Percentiles rank a stretch among this genome's conserved stretches.
Evolutionary conservation across 2,113 vertebrate species (phyloP).

Genomic region (Larimichthys polyactis): DNA sequence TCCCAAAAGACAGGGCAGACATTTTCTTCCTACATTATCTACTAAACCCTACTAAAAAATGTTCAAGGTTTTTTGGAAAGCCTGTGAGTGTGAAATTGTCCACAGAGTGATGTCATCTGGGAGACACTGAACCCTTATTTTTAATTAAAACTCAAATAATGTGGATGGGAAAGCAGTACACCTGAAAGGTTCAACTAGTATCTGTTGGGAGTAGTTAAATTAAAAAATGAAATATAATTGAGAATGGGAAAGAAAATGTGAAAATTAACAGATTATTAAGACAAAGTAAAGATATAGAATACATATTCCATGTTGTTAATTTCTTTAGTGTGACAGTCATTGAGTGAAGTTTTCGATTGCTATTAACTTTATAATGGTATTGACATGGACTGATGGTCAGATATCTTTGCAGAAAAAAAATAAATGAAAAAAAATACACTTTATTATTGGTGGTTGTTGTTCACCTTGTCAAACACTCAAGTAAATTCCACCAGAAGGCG

Average conservation of each 20-base stretch:
- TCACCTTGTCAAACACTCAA: constrained; percentile 12
- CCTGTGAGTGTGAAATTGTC: constrained; percentile 74
- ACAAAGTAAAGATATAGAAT: background rate
- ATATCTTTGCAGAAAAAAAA: background rate
- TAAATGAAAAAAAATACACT: background rate
- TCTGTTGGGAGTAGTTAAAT: constrained; percentile 65
- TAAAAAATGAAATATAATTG: constrained; percentile 61
- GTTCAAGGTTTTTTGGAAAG: constrained; percentile 62
- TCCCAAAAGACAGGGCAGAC: constrained; percentile 27
- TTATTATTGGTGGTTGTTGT: background rate
- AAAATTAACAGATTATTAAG: constrained; percentile 26
- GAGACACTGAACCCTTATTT: constrained; percentile 70
- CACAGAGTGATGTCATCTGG: constrained; percentile 62
- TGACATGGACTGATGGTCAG: background rate
- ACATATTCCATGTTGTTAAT: background rate
- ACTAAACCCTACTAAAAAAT: constrained; percentile 58
- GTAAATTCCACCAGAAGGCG: constrained; percentile 11
- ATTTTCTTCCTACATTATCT: constrained; percentile 34
- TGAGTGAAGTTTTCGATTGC: background rate
- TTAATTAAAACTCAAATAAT: constrained; percentile 74
- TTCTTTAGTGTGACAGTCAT: background rate
- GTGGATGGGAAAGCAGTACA: constrained; percentile 56
- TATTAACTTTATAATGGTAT: accelerated
- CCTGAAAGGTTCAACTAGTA: constrained; percentile 57
- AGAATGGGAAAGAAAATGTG: constrained; percentile 34